Evolutionary conservation across 1,140 invertebrate genomes (phyloP).

Genomic region (Drosophila triauraria): DNA sequence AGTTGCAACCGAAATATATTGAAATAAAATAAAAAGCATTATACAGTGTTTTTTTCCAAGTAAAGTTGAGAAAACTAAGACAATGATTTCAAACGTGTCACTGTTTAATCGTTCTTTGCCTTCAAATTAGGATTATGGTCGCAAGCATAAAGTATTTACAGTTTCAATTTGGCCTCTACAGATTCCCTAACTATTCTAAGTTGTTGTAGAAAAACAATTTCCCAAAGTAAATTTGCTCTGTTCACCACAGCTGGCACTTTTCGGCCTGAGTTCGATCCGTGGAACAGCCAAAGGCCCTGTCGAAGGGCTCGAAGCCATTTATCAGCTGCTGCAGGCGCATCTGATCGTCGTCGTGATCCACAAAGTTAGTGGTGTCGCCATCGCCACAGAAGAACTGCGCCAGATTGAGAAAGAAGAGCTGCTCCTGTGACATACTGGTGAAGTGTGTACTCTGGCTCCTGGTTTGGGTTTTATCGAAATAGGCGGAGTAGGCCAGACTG

Average conservation of each 20-base stretch:
- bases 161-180: too few species aligned
- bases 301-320: slow-evolving; percentile 56
- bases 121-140: too few species aligned
- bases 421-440: slow-evolving; percentile 21
- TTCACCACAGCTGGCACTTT: slow-evolving; percentile 65
- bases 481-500: slow-evolving; percentile 58
- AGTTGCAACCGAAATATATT: too few species aligned
- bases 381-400: slow-evolving; percentile 74
- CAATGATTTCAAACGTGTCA: neutral
- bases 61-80: neutral
- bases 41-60: too few species aligned
- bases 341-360: slow-evolving; percentile 58
- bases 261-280: slow-evolving; percentile 14
- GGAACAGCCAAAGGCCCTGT: slow-evolving; percentile 34
- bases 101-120: too few species aligned
- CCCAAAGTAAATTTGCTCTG: neutral
- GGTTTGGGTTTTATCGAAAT: slow-evolving; percentile 17
- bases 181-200: neutral
- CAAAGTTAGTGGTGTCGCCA: slow-evolving; percentile 1
- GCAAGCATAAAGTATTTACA: too few species aligned
- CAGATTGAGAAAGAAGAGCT: slow-evolving; percentile 70
- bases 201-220: neutral
- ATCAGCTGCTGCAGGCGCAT: slow-evolving; percentile 57
- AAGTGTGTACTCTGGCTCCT: slow-evolving; percentile 12
- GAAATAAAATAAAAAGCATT: too few species aligned